phyloP scores from a whole-genome alignment of 2,797 vertebrate genomes.

The Sebastes alutus region DNA sequence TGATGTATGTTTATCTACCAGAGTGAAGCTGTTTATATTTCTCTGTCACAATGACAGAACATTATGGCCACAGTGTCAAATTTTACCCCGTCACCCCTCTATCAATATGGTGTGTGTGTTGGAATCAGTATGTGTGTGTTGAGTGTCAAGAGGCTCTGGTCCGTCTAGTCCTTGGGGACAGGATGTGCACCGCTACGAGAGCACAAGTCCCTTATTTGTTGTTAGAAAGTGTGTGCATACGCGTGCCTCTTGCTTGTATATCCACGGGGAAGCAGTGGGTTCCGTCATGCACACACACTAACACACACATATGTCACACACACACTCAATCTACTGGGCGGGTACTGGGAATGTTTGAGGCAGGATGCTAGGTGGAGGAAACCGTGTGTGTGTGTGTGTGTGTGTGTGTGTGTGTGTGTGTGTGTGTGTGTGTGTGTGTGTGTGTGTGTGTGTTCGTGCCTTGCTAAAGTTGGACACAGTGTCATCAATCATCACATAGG shows the following conservation, averaged over 20 bases:
- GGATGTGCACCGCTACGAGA: conserved; percentile 37
- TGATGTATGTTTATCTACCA: conserved; percentile 32
- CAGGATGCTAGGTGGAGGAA: conserved; percentile 81
- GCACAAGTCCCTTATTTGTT: conserved; percentile 52
- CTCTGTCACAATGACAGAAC: conserved; percentile 15
- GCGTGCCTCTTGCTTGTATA: conserved; percentile 44
- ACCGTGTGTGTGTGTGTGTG: conserved; percentile 2
- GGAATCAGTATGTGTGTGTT: background rate
- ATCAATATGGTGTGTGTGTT: background rate
- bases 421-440: background rate
- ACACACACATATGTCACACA: conserved; percentile 16
- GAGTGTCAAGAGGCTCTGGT: background rate
- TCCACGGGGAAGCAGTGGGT: conserved; percentile 47
- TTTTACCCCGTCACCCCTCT: background rate
- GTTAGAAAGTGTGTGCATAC: conserved; percentile 39
- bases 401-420: background rate
- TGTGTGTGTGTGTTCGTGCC: conserved; percentile 23
- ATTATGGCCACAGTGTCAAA: background rate
- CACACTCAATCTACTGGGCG: conserved; percentile 63
- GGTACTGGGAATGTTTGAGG: conserved; percentile 58
- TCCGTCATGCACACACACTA: conserved; percentile 16
- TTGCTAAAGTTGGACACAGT: too few relatives aligned
- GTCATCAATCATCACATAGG: conserved; percentile 50
- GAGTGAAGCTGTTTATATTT: conserved; percentile 11
- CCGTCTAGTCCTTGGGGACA: conserved; percentile 14